phyloP scores from a whole-genome alignment of 2,797 vertebrate species.

The Passerculus sandwichensis region DNA sequence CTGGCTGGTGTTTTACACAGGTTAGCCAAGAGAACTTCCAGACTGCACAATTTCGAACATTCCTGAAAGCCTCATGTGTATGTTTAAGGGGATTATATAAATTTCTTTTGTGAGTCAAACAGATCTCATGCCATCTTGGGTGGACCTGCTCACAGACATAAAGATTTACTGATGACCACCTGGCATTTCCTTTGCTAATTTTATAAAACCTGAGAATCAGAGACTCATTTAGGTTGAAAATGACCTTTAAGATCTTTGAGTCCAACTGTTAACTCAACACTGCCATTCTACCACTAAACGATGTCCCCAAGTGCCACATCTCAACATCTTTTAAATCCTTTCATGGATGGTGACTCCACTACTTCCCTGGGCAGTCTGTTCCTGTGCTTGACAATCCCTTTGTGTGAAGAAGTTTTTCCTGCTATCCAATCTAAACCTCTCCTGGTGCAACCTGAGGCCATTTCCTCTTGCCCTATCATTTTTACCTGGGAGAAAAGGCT shows the following conservation, averaged over 20 bases:
- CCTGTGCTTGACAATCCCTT: not conserved
- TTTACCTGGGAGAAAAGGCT: not conserved
- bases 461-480: not conserved
- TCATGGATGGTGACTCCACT: not conserved
- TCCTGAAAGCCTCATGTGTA: not conserved
- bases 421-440: not conserved
- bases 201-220: not conserved
- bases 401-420: not conserved
- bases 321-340: fast-evolving
- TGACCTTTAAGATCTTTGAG: not conserved
- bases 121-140: not conserved
- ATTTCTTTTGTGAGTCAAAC: not conserved
- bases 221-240: not conserved
- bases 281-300: not conserved
- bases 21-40: not conserved
- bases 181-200: not conserved
- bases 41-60: not conserved
- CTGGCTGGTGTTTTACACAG: not conserved
- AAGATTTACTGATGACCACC: not conserved
- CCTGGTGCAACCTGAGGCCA: not conserved
- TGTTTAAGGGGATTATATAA: not conserved
- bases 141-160: not conserved
- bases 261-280: not conserved
- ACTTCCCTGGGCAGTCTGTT: not conserved
- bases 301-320: not conserved